Conservation (phyloP, 2,797 vertebrate genomes). For the Periparus ater region DNA sequence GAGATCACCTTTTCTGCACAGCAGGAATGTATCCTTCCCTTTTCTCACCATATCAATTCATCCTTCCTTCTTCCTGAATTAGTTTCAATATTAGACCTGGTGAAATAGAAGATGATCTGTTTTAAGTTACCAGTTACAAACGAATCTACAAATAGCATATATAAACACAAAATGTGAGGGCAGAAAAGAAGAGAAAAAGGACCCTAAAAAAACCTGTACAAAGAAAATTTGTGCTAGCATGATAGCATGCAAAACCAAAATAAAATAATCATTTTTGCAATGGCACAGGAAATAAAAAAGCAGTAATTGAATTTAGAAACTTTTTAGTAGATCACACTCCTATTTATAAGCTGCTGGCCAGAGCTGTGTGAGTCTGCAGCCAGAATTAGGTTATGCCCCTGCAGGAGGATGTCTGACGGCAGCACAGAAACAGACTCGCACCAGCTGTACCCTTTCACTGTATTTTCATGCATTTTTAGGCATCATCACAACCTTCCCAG, state of each 20-base stretch:
- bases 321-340: background rate
- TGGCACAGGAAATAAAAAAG: conserved; percentile 22
- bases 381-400: conserved; percentile 34
- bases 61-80: background rate
- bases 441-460: background rate
- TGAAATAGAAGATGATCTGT: background rate
- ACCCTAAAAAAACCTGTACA: background rate
- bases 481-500: background rate
- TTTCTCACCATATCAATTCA: background rate
- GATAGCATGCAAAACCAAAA: background rate
- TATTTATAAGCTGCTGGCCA: conserved; percentile 4
- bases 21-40: background rate
- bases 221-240: background rate
- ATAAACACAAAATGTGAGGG: background rate
- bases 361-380: background rate
- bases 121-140: background rate
- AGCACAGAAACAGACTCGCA: background rate
- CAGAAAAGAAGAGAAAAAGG: background rate
- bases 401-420: background rate
- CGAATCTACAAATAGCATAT: background rate
- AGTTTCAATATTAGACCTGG: background rate
- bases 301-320: conserved; percentile 9
- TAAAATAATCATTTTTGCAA: background rate
- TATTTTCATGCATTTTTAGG: background rate
- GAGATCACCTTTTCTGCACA: background rate